Conservation (phyloP, 2,888 invertebrate genomes). For the Drosophila prolongata region DNA sequence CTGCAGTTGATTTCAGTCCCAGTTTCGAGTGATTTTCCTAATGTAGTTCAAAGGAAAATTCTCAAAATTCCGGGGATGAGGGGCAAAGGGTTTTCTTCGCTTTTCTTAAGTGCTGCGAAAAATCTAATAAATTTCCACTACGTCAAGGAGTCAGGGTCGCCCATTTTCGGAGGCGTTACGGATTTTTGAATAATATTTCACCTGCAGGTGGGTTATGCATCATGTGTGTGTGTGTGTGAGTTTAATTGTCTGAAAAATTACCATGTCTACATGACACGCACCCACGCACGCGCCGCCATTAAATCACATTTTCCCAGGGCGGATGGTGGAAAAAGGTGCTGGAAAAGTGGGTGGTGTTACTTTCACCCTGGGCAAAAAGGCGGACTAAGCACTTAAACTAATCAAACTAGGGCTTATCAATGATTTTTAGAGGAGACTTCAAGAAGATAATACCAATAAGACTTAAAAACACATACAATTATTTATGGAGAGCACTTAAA, state of each 20-base stretch:
- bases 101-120: conserved; percentile 40
- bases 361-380: too few relatives aligned
- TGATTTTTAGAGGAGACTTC: too few relatives aligned
- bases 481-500: too few relatives aligned
- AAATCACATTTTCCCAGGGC: conserved; percentile 64
- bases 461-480: too few relatives aligned
- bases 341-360: neutral
- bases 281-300: conserved; percentile 66
- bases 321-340: neutral
- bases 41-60: conserved; percentile 51
- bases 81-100: conserved; percentile 34
- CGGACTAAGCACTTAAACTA: neutral
- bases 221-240: conserved; percentile 58
- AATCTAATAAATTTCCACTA: conserved; percentile 55
- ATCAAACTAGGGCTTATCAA: neutral
- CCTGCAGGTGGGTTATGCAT: conserved; percentile 69
- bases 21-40: conserved; percentile 54
- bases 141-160: conserved; percentile 18
- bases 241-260: conserved; percentile 77
- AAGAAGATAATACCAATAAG: too few relatives aligned
- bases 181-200: conserved; percentile 80
- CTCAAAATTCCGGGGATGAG: conserved; percentile 11
- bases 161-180: conserved; percentile 54
- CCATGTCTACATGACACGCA: conserved; percentile 77
- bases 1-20: conserved; percentile 65